Conservation (phyloP, 92 coral and sea anemone species). For the Bergia sp. region DNA sequence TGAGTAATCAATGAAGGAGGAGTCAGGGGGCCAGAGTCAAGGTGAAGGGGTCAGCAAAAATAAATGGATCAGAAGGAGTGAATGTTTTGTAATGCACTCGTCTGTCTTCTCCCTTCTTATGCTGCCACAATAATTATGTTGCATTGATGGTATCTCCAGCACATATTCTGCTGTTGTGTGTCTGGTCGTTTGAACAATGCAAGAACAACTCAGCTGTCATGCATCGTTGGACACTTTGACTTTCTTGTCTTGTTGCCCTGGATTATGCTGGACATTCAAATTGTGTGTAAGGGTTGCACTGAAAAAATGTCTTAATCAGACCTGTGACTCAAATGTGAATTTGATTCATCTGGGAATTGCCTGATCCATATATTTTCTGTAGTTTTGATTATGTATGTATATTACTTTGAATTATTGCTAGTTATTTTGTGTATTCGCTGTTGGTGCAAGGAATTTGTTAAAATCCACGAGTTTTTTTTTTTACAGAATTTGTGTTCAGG, state of each 20-base stretch:
- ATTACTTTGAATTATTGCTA: not conserved
- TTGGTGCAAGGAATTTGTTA: not conserved
- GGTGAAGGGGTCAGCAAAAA: too few species aligned
- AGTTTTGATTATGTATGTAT: not conserved
- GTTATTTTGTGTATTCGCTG: too few species aligned
- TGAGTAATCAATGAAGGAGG: too few species aligned
- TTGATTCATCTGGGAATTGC: not conserved
- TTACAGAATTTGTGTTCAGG: too few species aligned
- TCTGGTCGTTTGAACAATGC: conserved; percentile 63
- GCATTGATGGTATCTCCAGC: conserved; percentile 74
- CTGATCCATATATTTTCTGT: not conserved
- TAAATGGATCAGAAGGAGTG: too few species aligned
- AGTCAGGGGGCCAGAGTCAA: too few species aligned
- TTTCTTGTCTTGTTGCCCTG: conserved; percentile 43
- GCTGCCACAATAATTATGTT: not conserved
- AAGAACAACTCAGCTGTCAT: conserved; percentile 42
- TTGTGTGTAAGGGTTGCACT: not conserved
- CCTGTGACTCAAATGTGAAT: not conserved
- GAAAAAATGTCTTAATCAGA: not conserved
- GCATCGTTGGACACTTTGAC: conserved; percentile 58
- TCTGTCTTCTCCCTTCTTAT: not conserved
- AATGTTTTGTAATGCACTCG: not conserved
- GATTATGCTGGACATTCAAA: conserved; percentile 47
- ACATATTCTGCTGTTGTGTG: conserved; percentile 39
- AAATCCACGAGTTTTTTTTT: too few species aligned